A percentile compares a stretch with the other conserved stretches of the same genome.
Evolutionary conservation across 2,888 invertebrate genomes (phyloP).

Genomic region (Anarsia innoxiella): DNA sequence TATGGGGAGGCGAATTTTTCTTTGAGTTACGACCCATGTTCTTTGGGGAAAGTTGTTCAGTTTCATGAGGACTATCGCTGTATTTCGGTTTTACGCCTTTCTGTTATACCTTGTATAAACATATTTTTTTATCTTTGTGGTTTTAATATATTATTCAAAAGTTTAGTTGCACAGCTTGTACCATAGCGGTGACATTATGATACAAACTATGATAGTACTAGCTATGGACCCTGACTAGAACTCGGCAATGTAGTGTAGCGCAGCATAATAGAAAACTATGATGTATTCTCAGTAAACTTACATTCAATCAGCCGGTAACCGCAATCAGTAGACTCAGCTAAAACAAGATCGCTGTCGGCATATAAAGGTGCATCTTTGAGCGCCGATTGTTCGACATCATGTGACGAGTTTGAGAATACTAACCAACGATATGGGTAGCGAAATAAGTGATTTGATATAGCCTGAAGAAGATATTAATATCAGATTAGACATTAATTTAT

Average conservation of each 20-base stretch:
- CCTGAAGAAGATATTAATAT: constrained; percentile 25
- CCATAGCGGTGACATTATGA: too few relatives aligned
- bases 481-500: neutral
- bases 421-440: constrained; percentile 51
- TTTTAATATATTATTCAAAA: neutral
- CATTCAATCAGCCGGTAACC: constrained; percentile 36
- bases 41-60: too few relatives aligned
- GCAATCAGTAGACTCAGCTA: constrained; percentile 30
- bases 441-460: constrained; percentile 28
- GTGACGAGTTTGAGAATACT: constrained; percentile 24
- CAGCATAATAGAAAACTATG: neutral
- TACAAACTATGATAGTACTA: neutral
- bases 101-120: too few relatives aligned
- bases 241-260: too few relatives aligned
- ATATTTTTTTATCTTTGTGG: neutral
- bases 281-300: constrained; percentile 25
- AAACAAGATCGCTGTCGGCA: constrained; percentile 44
- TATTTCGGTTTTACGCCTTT: too few relatives aligned
- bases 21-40: too few relatives aligned
- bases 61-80: too few relatives aligned
- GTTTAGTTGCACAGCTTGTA: too few relatives aligned
- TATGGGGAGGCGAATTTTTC: too few relatives aligned
- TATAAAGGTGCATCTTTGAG: constrained; percentile 21
- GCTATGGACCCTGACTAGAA: neutral
- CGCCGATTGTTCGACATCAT: constrained; percentile 13